These are phyloP conservation scores for Pangasius djambal DNA, from an alignment of 2,797 vertebrate genomes.

Conservation along the genomic window DNA sequence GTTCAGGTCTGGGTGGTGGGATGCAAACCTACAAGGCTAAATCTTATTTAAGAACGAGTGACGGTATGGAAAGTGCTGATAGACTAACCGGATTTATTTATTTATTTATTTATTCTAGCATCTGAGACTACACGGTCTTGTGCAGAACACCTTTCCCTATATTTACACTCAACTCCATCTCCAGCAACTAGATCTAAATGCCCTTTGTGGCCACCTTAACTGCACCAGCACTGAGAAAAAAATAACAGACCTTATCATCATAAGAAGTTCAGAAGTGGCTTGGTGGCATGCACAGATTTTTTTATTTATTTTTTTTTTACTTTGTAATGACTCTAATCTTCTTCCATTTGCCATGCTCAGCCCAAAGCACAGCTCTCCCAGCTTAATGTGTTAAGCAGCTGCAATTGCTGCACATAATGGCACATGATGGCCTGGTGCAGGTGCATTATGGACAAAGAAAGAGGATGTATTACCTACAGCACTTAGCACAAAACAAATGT, in stretches of 20 bases:
- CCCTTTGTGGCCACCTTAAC: not conserved
- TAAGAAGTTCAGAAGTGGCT: constrained; percentile 23
- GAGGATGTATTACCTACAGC: constrained; percentile 36
- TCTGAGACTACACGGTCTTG: not conserved
- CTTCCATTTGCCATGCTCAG: constrained; percentile 67
- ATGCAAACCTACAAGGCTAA: not conserved
- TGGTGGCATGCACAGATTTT: not conserved
- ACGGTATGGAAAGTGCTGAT: not conserved
- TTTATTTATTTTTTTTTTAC: constrained; percentile 57
- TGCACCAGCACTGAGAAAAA: not conserved
- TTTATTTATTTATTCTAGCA: not conserved
- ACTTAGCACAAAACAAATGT: constrained; percentile 31
- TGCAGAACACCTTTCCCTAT: not conserved
- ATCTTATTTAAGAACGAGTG: not conserved
- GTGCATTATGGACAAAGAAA: constrained; percentile 46
- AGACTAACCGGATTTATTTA: not conserved
- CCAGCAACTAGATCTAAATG: not conserved
- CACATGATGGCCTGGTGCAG: constrained; percentile 48
- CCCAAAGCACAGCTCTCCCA: constrained; percentile 30
- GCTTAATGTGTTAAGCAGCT: constrained; percentile 54
- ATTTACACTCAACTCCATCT: not conserved
- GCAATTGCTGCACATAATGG: constrained; percentile 56
- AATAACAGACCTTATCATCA: constrained; percentile 17
- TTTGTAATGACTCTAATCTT: constrained; percentile 74
- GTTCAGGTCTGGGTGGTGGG: not conserved